phyloP scores from a whole-genome alignment of 2,113 vertebrate genomes.

The Cacatua alba region DNA sequence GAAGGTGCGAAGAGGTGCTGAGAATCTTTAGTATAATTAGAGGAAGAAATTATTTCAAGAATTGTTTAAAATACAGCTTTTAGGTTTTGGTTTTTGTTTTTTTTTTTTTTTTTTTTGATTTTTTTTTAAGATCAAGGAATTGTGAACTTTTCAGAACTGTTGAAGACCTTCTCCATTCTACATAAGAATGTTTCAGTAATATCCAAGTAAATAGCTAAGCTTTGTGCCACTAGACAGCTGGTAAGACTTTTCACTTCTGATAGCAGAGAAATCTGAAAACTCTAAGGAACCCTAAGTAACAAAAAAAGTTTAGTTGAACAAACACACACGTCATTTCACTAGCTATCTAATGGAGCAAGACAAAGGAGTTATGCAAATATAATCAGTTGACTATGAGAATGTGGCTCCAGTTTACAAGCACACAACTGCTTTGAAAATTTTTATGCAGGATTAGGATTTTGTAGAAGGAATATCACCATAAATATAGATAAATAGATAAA shows the following conservation, averaged over 20 bases:
- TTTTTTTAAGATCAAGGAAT: neutral
- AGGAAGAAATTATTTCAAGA: neutral
- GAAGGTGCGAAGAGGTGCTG: neutral
- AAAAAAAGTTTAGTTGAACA: neutral
- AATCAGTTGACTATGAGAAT: neutral
- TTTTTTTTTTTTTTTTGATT: no score
- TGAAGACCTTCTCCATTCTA: accelerated
- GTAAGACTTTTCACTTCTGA: neutral
- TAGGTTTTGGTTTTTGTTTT: neutral
- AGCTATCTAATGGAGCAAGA: neutral
- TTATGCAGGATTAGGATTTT: neutral
- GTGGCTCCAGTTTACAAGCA: neutral
- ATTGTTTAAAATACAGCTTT: neutral
- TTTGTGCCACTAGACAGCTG: neutral
- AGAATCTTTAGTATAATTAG: neutral
- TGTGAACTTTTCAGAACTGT: neutral
- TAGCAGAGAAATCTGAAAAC: neutral
- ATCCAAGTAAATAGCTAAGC: neutral
- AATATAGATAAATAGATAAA: neutral
- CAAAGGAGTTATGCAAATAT: neutral
- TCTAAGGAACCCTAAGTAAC: neutral
- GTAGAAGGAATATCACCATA: neutral
- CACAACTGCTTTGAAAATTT: neutral
- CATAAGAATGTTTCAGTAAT: neutral
- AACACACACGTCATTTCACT: neutral